Conservation (phyloP, 1,140 invertebrate genomes). For the Conopomorpha cramerella region DNA sequence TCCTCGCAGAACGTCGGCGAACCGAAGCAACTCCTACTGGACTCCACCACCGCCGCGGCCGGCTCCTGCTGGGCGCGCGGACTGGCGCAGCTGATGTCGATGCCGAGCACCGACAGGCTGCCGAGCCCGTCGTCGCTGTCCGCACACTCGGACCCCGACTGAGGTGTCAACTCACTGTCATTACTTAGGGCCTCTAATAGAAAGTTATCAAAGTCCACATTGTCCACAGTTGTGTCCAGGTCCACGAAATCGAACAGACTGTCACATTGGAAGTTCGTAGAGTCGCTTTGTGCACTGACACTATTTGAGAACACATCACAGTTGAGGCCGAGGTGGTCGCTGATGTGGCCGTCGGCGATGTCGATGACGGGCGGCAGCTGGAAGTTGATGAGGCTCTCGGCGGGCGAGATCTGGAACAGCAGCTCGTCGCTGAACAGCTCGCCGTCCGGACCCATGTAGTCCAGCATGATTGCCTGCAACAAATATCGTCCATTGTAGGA, state of each 20-base stretch:
- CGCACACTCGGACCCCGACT: conserved; percentile 14
- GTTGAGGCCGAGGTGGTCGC: conserved; percentile 33
- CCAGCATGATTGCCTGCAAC: too few relatives aligned
- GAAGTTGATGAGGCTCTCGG: conserved; percentile 47
- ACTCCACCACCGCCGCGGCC: too few relatives aligned
- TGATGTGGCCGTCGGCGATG: conserved; percentile 14
- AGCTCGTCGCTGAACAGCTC: conserved; percentile 31
- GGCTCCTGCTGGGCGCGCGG: too few relatives aligned
- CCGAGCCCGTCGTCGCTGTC: conserved; percentile 12
- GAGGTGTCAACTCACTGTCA: conserved; percentile 26
- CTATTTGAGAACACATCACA: conserved; percentile 37
- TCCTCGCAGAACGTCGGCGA: conserved; percentile 34
- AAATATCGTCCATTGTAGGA: too few relatives aligned
- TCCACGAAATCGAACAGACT: conserved; percentile 17
- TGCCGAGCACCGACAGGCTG: conserved; percentile 3
- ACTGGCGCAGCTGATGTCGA: conserved; percentile 12
- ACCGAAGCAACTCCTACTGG: too few relatives aligned
- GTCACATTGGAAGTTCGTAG: conserved; percentile 7
- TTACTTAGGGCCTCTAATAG: conserved; percentile 29
- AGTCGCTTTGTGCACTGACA: conserved; percentile 24
- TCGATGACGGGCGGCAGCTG: conserved; percentile 24
- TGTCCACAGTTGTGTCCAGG: conserved; percentile 31
- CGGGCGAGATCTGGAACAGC: conserved; percentile 40
- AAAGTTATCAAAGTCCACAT: conserved; percentile 31
- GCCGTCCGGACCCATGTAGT: conserved; percentile 20